Conservation (phyloP, 2,113 vertebrate species). For the Heloderma charlesbogerti region DNA sequence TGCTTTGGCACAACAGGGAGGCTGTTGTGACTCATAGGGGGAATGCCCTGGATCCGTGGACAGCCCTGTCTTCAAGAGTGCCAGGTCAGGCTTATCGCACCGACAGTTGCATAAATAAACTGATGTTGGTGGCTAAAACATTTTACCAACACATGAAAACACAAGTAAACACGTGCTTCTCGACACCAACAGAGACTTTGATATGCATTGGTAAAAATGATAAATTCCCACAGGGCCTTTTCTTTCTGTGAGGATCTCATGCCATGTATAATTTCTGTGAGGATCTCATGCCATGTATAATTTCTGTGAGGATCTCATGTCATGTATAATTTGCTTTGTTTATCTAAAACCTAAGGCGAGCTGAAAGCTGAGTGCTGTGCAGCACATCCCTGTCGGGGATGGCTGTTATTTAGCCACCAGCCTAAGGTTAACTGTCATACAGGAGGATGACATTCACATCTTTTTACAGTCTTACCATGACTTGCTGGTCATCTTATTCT, state of each 20-base stretch:
- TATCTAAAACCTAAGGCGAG: conserved; percentile 30
- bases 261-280: no score
- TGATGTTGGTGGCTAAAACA: not conserved
- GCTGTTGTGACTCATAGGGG: not conserved
- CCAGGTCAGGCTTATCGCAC: not conserved
- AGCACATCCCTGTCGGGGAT: not conserved
- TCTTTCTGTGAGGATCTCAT: conserved; percentile 21
- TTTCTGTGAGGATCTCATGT: no score
- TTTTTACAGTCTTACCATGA: conserved; percentile 30
- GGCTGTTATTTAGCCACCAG: fast-evolving
- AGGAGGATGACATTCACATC: conserved; percentile 46
- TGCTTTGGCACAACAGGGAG: not conserved
- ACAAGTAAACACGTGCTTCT: not conserved
- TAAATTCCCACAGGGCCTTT: not conserved
- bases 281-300: no score
- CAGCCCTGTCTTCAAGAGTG: not conserved
- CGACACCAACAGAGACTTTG: not conserved
- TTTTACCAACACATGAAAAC: not conserved
- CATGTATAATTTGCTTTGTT: conserved; percentile 40
- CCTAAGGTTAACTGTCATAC: conserved; percentile 40
- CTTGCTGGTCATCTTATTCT: conserved; percentile 32
- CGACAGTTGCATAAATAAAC: no score
- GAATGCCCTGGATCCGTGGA: not conserved
- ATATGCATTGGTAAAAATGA: not conserved
- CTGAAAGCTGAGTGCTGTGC: not conserved